A percentile compares a stretch with the other conserved stretches of the same genome.
These are phyloP conservation scores for Yponomeuta sedellus DNA, from an alignment of 2,888 invertebrate species.

Conservation along the genomic window DNA sequence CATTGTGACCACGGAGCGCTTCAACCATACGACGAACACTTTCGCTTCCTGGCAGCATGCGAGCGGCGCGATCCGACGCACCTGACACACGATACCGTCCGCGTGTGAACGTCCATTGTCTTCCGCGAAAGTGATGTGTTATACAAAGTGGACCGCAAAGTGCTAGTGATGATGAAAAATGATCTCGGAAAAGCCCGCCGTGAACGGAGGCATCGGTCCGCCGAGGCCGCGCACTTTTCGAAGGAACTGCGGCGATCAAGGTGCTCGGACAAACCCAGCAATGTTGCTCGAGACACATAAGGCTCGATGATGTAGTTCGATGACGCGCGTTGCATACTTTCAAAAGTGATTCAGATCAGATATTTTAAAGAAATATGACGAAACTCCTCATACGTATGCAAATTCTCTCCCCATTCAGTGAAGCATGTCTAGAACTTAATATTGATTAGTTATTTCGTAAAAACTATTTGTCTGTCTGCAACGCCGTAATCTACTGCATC, in stretches of 20 bases:
- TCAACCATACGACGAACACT: constrained; percentile 7
- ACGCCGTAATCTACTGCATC: background rate
- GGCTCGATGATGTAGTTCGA: constrained; percentile 25
- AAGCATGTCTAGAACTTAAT: background rate
- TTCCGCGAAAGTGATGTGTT: constrained; percentile 27
- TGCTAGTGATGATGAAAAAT: constrained; percentile 61
- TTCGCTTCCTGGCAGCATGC: constrained; percentile 10
- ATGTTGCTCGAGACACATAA: constrained; percentile 27
- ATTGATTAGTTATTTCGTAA: background rate
- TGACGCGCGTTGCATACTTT: constrained; percentile 18
- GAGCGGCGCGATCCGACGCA: constrained; percentile 5
- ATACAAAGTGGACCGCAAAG: constrained; percentile 30
- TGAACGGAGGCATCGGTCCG: constrained; percentile 60
- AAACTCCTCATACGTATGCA: background rate
- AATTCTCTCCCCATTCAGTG: background rate
- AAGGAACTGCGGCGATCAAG: constrained; percentile 77
- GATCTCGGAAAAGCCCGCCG: constrained; percentile 64
- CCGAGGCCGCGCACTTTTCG: constrained; percentile 70
- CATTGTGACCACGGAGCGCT: constrained; percentile 1
- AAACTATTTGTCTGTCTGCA: background rate
- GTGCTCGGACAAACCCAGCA: constrained; percentile 47
- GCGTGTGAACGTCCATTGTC: constrained; percentile 10
- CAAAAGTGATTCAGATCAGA: constrained; percentile 26
- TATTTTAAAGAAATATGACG: background rate
- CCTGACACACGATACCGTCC: background rate